A percentile compares a stretch with the other conserved stretches of the same genome.
phyloP scores from a whole-genome alignment of 1,140 invertebrate species.

The Drosophila yakuba region DNA sequence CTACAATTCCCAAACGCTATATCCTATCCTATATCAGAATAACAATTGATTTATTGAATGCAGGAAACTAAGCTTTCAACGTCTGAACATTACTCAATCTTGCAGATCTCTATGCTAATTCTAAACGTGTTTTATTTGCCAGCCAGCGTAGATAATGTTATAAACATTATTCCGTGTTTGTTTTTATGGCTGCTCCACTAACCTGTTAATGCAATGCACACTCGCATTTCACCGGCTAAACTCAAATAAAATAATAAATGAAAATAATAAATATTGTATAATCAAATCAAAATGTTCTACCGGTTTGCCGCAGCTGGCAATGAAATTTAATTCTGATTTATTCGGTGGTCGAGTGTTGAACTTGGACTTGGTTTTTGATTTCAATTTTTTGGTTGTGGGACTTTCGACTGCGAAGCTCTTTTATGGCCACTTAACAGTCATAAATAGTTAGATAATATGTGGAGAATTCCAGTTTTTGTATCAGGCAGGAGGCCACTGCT shows the following conservation, averaged over 20 bases:
- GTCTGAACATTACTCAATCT: neutral
- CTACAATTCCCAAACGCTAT: conserved; percentile 3
- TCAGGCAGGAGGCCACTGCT: conserved; percentile 20
- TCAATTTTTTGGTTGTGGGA: conserved; percentile 1
- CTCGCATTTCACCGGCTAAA: conserved; percentile 13
- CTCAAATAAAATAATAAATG: conserved; percentile 25
- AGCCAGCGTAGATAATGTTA: conserved; percentile 2
- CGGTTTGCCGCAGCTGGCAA: conserved; percentile 27
- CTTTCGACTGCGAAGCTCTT: conserved; percentile 38
- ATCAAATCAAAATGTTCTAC: conserved; percentile 30
- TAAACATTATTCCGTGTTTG: conserved; percentile 11
- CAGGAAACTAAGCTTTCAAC: conserved; percentile 17
- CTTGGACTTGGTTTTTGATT: conserved; percentile 25
- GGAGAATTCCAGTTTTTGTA: conserved; percentile 35
- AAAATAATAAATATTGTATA: conserved; percentile 30
- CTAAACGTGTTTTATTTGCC: conserved; percentile 27
- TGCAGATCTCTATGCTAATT: conserved; percentile 5
- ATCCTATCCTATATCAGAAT: neutral
- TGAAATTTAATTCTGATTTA: conserved; percentile 45
- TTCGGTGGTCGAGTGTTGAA: conserved; percentile 7
- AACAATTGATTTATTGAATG: neutral
- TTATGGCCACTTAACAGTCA: conserved; percentile 49
- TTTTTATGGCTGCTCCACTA: conserved; percentile 34
- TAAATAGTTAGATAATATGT: conserved; percentile 44
- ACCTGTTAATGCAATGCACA: conserved; percentile 40